Base-by-base conservation (phyloP, 1,140 invertebrate species). In the Drosophila subobscura region DNA sequence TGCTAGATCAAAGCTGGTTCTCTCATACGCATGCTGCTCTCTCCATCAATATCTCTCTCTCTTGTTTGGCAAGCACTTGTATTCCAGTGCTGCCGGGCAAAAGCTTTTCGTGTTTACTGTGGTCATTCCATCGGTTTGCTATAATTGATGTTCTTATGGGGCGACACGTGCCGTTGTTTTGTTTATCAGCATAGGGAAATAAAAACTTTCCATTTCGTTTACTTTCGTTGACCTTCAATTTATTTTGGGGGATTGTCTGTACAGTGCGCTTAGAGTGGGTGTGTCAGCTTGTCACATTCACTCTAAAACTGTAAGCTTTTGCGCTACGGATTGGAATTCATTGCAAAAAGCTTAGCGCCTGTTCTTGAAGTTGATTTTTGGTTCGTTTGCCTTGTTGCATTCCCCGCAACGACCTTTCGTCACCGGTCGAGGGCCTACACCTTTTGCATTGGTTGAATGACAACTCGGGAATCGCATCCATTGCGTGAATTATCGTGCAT, bases 401-500 rank as follows among this genome's bases (percentile, higher is more conserved):
- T 8, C 20, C 5, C 6, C 25, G 0, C 5, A 2, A 44, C 25
- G n/a, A 58, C 25, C n/a, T 63, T 16, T 52, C 20, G 20, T 59
- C 33, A 59, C 4, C 5, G 46, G 51, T 52, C 60, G 52, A 14
- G 3, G 46, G 10, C 4, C 16, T 20, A 20, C 10, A 37, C 25
- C 63, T 66, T 23, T 65, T 49, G 45, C 44, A 12, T 42, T 68
- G 25, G n/a, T 7, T 42, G 57, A 67, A 68, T 29, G 66, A 55
- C 56, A 54, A 58, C 52, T 50, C 42, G 51, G 33, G 44, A 44
- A 27, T 54, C 20, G 22, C 47, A 33, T 23, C 29, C 51, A 67
- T 85, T 85, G 54, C 81, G 51, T 29, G 41, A 74, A 81, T 52
- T 73, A 56, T 85, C 80, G 81, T 85, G 80, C 72, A 81, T 74